A percentile compares a stretch with the other conserved stretches of the same genome.
phyloP scores from a whole-genome alignment of 2,113 vertebrate genomes.

The Syrrhaptes paradoxus region DNA sequence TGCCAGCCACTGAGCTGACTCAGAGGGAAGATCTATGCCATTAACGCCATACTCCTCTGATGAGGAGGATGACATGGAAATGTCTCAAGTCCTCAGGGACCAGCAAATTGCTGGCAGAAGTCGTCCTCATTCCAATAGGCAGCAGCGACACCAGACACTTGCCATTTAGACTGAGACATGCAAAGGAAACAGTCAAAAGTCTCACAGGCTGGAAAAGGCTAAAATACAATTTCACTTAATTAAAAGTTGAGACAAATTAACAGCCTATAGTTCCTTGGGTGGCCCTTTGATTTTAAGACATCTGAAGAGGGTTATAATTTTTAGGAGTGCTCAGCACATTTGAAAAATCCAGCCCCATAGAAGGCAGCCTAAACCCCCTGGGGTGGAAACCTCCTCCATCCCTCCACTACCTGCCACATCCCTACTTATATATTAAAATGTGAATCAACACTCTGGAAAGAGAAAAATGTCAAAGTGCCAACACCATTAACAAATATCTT shows the following conservation, averaged over 20 bases:
- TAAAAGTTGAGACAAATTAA: slow-evolving; percentile 30
- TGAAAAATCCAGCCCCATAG: neutral
- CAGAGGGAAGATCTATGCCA: neutral
- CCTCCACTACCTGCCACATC: neutral
- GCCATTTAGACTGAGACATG: slow-evolving; percentile 28
- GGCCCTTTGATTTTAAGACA: neutral
- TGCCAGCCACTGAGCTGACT: neutral
- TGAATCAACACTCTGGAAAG: neutral
- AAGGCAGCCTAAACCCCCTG: neutral
- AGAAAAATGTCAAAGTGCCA: neutral
- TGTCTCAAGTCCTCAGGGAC: slow-evolving; percentile 36
- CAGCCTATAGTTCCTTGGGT: neutral
- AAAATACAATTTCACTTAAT: slow-evolving; percentile 10
- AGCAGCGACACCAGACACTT: slow-evolving; percentile 3
- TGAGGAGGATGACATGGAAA: slow-evolving; percentile 17
- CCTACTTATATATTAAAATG: neutral
- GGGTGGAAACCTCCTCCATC: neutral
- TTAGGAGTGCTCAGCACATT: neutral
- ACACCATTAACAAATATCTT: neutral
- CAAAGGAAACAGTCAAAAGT: slow-evolving; percentile 6
- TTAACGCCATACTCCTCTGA: neutral
- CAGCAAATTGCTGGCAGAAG: slow-evolving; percentile 37
- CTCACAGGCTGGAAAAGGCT: slow-evolving; percentile 14
- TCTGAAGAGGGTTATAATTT: neutral
- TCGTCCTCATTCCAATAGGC: neutral